Evolutionary conservation across 2,888 invertebrate genomes (phyloP).

Genomic region (Allygus modestus): DNA sequence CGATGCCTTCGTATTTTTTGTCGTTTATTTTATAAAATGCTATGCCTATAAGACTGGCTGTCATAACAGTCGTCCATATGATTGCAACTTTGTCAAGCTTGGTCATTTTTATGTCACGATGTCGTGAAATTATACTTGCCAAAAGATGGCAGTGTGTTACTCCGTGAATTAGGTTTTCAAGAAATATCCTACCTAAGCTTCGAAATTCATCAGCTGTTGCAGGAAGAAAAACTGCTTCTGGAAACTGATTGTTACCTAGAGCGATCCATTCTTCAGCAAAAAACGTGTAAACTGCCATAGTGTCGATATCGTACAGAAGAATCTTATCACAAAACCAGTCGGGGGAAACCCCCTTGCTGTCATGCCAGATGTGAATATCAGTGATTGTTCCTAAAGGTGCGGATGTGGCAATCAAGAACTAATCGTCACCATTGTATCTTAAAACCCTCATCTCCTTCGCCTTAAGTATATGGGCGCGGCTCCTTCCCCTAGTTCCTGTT

Average conservation of each 20-base stretch:
- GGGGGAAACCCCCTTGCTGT: neutral
- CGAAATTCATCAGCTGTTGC: neutral
- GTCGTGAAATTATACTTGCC: too few relatives aligned
- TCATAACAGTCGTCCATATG: too few relatives aligned
- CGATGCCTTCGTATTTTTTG: too few relatives aligned
- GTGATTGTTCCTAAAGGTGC: neutral
- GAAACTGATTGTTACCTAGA: too few relatives aligned
- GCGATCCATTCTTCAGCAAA: neutral
- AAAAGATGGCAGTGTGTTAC: too few relatives aligned
- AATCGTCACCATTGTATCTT: neutral
- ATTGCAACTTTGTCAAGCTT: too few relatives aligned
- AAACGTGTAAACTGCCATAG: neutral
- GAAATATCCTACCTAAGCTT: neutral
- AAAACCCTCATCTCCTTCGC: neutral
- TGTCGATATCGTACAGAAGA: neutral
- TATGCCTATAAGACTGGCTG: too few relatives aligned
- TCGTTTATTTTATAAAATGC: too few relatives aligned
- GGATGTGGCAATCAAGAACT: neutral
- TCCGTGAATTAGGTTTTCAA: neutral
- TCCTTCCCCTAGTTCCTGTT: neutral
- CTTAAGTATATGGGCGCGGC: neutral
- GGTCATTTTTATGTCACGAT: too few relatives aligned
- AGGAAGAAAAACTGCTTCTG: too few relatives aligned
- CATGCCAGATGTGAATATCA: slow-evolving; percentile 12
- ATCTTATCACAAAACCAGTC: slow-evolving; percentile 14